phyloP scores from a whole-genome alignment of 2,888 invertebrate genomes.

The Volucella inanis region DNA sequence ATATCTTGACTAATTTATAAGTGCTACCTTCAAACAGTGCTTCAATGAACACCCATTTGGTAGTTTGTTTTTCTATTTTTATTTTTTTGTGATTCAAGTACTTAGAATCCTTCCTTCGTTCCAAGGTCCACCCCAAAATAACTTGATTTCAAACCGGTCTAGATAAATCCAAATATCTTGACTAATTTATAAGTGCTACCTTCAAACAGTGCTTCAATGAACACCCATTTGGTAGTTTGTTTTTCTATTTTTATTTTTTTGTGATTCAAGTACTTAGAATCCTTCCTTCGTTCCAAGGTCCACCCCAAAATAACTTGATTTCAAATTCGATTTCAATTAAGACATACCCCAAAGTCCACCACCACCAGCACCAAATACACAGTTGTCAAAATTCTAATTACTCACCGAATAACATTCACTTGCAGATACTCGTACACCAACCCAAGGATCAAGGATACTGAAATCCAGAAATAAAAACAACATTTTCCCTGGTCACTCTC shows the following conservation, averaged over 20 bases:
- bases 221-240: constrained; percentile 26
- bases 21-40: constrained; percentile 38
- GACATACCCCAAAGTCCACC: constrained; percentile 43
- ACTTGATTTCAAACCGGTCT: constrained; percentile 61
- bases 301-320: constrained; percentile 56
- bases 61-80: background rate
- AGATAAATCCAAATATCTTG: constrained; percentile 54
- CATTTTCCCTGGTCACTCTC: constrained; percentile 62
- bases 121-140: constrained; percentile 17
- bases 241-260: background rate
- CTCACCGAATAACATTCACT: constrained; percentile 51
- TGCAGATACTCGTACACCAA: constrained; percentile 16
- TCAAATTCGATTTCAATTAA: constrained; percentile 75
- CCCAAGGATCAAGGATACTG: constrained; percentile 63
- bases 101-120: background rate
- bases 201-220: constrained; percentile 41
- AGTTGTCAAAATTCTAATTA: constrained; percentile 73
- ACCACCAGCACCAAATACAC: constrained; percentile 19
- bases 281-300: background rate
- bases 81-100: background rate
- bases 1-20: constrained; percentile 68
- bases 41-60: constrained; percentile 34
- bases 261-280: background rate
- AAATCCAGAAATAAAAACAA: constrained; percentile 62
- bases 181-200: constrained; percentile 65